Evolutionary conservation across 2,113 vertebrate species (phyloP).

Genomic region (Atlantisia rogersi): DNA sequence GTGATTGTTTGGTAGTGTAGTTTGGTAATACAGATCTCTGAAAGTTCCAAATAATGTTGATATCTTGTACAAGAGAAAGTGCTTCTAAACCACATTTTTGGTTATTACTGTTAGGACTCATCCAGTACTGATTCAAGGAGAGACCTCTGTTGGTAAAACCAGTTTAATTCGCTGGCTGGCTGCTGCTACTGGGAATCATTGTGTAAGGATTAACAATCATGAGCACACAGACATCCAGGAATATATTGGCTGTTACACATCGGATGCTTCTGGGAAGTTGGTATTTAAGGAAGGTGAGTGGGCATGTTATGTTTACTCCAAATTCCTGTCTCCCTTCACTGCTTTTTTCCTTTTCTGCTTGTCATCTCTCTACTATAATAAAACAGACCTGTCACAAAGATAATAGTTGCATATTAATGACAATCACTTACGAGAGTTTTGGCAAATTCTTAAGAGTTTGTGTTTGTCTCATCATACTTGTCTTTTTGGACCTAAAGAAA

Average conservation of each 20-base stretch:
- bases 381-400: neutral
- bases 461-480: neutral
- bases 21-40: neutral
- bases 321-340: neutral
- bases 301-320: neutral
- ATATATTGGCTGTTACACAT: conserved; percentile 96
- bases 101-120: conserved; percentile 80
- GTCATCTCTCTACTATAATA: neutral
- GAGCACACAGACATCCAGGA: conserved; percentile 99
- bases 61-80: neutral
- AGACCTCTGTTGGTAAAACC: conserved; percentile 98
- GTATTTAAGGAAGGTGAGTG: conserved; percentile 91
- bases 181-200: conserved; percentile 91
- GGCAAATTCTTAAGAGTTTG: neutral
- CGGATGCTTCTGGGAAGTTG: conserved; percentile 87
- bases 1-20: neutral
- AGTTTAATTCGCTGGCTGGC: conserved; percentile 94
- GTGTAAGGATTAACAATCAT: conserved; percentile 97
- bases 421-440: neutral
- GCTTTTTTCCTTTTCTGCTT: neutral
- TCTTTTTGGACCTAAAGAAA: neutral
- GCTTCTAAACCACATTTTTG: neutral
- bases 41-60: neutral
- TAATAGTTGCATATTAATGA: neutral
- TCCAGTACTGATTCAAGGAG: conserved; percentile 94